A percentile compares a stretch with the other conserved stretches of the same genome.
phyloP scores from a whole-genome alignment of 2,113 vertebrate species.

The Leptocoma aspasia region DNA sequence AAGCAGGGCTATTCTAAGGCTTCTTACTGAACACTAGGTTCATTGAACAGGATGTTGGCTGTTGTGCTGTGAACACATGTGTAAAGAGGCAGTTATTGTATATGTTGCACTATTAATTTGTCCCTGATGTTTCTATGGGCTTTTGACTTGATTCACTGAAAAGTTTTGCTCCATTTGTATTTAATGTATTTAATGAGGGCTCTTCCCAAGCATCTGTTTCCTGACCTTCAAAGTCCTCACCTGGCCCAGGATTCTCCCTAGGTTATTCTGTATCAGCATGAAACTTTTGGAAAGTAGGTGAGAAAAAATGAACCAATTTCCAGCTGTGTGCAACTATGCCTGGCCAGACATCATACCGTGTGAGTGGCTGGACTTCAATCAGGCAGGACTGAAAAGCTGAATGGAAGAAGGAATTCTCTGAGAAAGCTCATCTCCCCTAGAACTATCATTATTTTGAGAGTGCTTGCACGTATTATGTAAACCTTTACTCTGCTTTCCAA shows the following conservation, averaged over 20 bases:
- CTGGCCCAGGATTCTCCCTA: neutral
- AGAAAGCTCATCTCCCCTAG: neutral
- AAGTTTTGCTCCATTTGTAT: neutral
- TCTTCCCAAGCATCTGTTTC: neutral
- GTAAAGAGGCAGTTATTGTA: neutral
- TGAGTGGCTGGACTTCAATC: neutral
- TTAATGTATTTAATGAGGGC: neutral
- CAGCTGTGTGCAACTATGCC: neutral
- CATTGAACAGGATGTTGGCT: neutral
- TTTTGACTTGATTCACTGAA: neutral
- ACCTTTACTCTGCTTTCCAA: neutral
- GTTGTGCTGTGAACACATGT: neutral
- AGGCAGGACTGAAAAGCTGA: neutral
- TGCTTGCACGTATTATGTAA: neutral
- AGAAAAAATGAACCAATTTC: constrained; percentile 1
- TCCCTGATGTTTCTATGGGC: neutral
- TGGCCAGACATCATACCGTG: constrained; percentile 7
- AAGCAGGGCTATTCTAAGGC: neutral
- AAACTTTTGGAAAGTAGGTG: neutral
- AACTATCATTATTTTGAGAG: neutral
- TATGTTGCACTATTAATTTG: neutral
- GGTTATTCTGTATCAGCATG: neutral
- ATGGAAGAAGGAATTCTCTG: neutral
- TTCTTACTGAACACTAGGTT: neutral
- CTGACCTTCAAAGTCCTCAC: constrained; percentile 1